A percentile compares a stretch with the other conserved stretches of the same genome.
phyloP scores from a whole-genome alignment of 2,888 invertebrate species.

The Andrena bicolor region DNA sequence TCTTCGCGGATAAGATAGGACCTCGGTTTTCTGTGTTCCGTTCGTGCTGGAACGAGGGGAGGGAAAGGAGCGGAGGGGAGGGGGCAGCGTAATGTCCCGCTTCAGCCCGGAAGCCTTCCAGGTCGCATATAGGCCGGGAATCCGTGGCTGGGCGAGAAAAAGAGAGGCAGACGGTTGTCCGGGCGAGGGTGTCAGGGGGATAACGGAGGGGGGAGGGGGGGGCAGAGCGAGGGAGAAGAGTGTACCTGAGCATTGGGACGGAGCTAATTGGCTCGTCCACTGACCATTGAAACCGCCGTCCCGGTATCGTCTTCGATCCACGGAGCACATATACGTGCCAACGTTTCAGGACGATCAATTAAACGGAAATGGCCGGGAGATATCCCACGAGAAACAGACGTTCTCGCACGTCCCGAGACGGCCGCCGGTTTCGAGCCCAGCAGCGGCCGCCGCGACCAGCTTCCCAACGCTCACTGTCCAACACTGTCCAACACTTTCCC shows the following conservation, averaged over 20 bases:
- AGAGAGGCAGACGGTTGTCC: conserved; percentile 23
- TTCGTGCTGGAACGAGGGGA: conserved; percentile 52
- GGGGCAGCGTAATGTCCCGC: conserved; percentile 71
- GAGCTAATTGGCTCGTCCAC: conserved; percentile 83
- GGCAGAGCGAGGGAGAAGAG: conserved; percentile 61
- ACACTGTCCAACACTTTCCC: conserved; percentile 1
- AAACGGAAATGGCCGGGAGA: conserved; percentile 78
- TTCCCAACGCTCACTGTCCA: conserved; percentile 1
- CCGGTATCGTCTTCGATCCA: conserved; percentile 72
- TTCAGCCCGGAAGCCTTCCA: conserved; percentile 79
- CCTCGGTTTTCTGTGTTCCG: conserved; percentile 78
- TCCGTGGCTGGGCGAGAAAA: conserved; percentile 43
- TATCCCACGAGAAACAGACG: conserved; percentile 77
- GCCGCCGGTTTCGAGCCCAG: conserved; percentile 48
- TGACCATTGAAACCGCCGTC: conserved; percentile 79
- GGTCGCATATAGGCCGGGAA: conserved; percentile 75
- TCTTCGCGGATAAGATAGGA: conserved; percentile 84
- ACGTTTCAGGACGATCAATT: conserved; percentile 80
- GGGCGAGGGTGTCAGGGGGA: conserved; percentile 28
- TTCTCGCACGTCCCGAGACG: conserved; percentile 73
- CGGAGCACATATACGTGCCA: conserved; percentile 76
- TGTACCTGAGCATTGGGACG: conserved; percentile 80
- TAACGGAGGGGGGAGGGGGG: conserved; percentile 24
- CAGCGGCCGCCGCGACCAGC: conserved; percentile 31
- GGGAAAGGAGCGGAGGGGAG: conserved; percentile 20